Percentiles rank a stretch among this genome's conserved stretches.
Conservation (phyloP, 1,140 invertebrate species). For the Hesperophylax magnus region DNA sequence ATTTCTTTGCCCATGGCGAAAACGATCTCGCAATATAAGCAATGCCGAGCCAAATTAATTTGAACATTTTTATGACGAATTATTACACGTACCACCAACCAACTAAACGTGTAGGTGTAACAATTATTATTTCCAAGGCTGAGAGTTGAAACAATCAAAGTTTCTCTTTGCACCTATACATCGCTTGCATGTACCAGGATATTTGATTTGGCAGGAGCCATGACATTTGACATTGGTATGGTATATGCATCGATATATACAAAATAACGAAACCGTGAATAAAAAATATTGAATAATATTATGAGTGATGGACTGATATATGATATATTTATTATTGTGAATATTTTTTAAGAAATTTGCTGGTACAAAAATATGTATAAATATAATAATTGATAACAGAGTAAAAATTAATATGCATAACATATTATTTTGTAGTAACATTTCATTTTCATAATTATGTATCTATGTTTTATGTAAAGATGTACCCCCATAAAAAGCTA, state of each 20-base stretch:
- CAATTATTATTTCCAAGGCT: too few species aligned
- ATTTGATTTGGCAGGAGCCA: constrained; percentile 23
- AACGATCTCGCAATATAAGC: not conserved
- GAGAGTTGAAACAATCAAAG: too few species aligned
- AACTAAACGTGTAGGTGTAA: not conserved
- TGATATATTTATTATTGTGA: too few species aligned
- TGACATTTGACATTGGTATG: constrained; percentile 42
- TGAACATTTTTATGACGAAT: not conserved
- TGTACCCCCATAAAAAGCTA: too few species aligned
- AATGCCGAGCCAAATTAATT: not conserved
- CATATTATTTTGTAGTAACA: too few species aligned
- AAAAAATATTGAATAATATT: not conserved
- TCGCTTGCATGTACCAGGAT: constrained; percentile 1
- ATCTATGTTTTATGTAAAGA: too few species aligned
- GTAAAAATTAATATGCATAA: too few species aligned
- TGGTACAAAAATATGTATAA: too few species aligned
- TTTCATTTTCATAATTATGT: too few species aligned
- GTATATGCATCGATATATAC: constrained; percentile 33
- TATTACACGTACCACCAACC: not conserved
- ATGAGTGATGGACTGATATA: too few species aligned
- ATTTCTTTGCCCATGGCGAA: not conserved
- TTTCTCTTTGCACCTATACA: too few species aligned
- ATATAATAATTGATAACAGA: not conserved
- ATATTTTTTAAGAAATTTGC: too few species aligned
- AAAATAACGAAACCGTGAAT: constrained; percentile 1